Base-by-base conservation (phyloP, 1,140 invertebrate genomes). In the Caenorhabditis remanei region DNA sequence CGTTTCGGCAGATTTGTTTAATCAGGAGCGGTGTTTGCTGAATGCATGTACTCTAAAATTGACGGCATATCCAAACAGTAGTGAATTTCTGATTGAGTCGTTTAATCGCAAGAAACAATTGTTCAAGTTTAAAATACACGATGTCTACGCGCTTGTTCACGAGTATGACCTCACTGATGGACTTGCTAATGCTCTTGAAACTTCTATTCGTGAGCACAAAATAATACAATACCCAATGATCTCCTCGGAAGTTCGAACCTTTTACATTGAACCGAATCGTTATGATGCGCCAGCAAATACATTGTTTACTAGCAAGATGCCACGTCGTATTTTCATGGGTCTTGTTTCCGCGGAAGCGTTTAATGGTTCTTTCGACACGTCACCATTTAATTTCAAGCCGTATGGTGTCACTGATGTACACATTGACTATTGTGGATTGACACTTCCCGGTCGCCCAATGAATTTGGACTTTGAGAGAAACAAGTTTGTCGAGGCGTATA, bases 371-470 rank as follows among this genome's bases (percentile, higher is more conserved):
- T n/a, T 58, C 56, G 56, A 21, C 14, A 58, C 13, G n/a, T n/a
- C 56, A 19, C 56, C 56, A 19, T 58, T 58, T 19, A 58, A 58
- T 58, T 58, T 58, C 56, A 58, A 58, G n/a, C 56, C 56, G 6
- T n/a, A 58, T n/a, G 56, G 56, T 19, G 19, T 58, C 16, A 7
- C 14, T 1, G 56, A 58, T 21, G 19, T 58, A 19, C 56, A 58
- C 56, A 58, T 58, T 58, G 56, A 58, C n/a, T 58, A n/a, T 58
- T 58, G 56, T 21, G 56, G 56, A n/a, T 7, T n/a, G n/a, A 58
- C 56, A n/a, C 6, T 58, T 58, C 56, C 56, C 1, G 56, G 56
- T 1, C 56, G 56, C 14, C 56, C 56, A 4, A 19, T 58, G 14
- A 19, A 14, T 14, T 19, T 58, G n/a, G 56, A 58, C 56, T 58